phyloP scores from a whole-genome alignment of 2,888 invertebrate species.

The Leptinotarsa peninsularis region DNA sequence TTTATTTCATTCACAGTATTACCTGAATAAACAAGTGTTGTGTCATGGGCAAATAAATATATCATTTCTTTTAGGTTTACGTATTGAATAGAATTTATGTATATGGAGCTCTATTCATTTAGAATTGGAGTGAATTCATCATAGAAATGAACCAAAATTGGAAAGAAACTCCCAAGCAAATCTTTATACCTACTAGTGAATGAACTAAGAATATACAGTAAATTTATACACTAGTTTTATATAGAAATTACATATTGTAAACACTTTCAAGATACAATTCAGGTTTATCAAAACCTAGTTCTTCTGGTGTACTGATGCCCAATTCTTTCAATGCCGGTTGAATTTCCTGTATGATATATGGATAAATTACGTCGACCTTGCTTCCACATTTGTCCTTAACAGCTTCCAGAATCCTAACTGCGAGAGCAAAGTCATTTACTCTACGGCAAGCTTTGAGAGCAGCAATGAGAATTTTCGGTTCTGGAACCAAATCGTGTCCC shows the following conservation, averaged over 20 bases:
- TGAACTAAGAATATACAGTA: not conserved
- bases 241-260: conserved; percentile 72
- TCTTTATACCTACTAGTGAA: not conserved
- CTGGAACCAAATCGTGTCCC: conserved; percentile 93
- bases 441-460: conserved; percentile 92
- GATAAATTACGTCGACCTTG: conserved; percentile 82
- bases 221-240: conserved; percentile 19
- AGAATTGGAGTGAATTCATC: not conserved
- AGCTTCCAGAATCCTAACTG: conserved; percentile 92
- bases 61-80: too few species aligned
- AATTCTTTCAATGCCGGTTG: conserved; percentile 92
- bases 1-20: too few species aligned
- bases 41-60: too few species aligned
- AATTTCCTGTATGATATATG: conserved; percentile 90
- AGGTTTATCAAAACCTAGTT: conserved; percentile 96
- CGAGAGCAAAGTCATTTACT: conserved; percentile 93
- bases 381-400: conserved; percentile 89
- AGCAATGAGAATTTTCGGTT: conserved; percentile 88
- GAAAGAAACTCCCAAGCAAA: not conserved
- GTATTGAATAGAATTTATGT: not conserved
- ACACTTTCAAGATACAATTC: conserved; percentile 87
- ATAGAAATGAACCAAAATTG: not conserved
- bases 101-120: not conserved
- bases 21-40: too few species aligned
- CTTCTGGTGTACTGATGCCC: conserved; percentile 93